Base-by-base conservation (phyloP, 2,113 vertebrate genomes). In the Gobiocypris rarus region DNA sequence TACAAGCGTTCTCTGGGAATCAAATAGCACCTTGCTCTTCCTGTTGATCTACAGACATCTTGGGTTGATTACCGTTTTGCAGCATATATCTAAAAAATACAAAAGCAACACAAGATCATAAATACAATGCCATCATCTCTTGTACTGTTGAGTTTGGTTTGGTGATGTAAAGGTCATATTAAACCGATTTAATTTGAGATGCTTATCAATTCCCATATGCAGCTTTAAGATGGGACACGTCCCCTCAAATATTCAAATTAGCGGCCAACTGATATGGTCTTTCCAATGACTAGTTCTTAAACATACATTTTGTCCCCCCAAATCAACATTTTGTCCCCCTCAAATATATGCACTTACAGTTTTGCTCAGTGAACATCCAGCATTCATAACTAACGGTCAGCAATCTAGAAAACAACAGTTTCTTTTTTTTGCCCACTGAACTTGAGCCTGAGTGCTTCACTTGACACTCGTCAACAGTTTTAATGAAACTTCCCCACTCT, bases 391-490 rank as follows among this genome's bases (percentile, higher is more conserved):
- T 77, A 50, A 22, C 14, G 2, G 24, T 73, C 31, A 76, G 56
- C 69, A 52, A 58, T n/a, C 61, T 24, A 75, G 31, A 56, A 75
- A 75, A 71, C 31, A 81, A 43, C 11, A 15, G 48, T 54, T 24
- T 58, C 28, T 76, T 77, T 77, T 45, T 54, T 58, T 50, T 14
- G 59, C 26, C 69, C 5, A 82, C 31, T 93, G 92, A 94, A 93
- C 92, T 93, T 93, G 92, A 92, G 90, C 89, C 86, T 89, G 89
- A 91, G 90, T 91, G 91, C 87, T 89, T 84, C 87, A 90, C 91
- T 92, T 92, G 91, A 90, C 91, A 91, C 92, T 92, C 91, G 91
- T 94, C 93, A 92, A 91, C 91, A 92, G 89, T 89, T 86, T 86
- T 90, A 92, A 93, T 94, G 90, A 94, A 95, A 93, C 86, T 90